phyloP scores from a whole-genome alignment of 2,888 invertebrate genomes.

The Leistus spinibarbis region DNA sequence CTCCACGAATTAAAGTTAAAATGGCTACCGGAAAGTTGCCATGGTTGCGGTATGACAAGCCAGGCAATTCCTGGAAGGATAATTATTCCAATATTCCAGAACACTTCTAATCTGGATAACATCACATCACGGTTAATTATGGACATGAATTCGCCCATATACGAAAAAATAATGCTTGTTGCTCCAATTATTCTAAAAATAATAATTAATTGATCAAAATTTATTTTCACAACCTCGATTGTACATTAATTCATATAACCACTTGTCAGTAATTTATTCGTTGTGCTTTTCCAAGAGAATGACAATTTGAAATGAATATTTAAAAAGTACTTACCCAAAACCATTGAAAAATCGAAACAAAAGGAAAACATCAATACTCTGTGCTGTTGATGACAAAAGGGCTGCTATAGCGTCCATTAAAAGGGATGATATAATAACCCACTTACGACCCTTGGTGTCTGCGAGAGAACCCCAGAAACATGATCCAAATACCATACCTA shows the following conservation, averaged over 20 bases:
- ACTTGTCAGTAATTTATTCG: background rate
- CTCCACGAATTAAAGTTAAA: slow-evolving; percentile 65
- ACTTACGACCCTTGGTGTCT: slow-evolving; percentile 69
- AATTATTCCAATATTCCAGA: slow-evolving; percentile 67
- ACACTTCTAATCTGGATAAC: slow-evolving; percentile 65
- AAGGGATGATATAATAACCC: slow-evolving; percentile 68
- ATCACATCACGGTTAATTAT: slow-evolving; percentile 62
- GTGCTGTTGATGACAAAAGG: slow-evolving; percentile 63
- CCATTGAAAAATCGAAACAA: slow-evolving; percentile 70
- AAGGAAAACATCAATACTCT: slow-evolving; percentile 64
- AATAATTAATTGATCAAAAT: background rate
- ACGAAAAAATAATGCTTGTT: slow-evolving; percentile 65
- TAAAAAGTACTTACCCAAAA: slow-evolving; percentile 57
- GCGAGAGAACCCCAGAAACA: slow-evolving; percentile 75
- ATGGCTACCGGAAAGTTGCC: slow-evolving; percentile 6
- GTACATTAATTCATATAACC: background rate
- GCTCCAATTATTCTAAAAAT: slow-evolving; percentile 63
- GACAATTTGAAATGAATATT: background rate
- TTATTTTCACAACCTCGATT: background rate
- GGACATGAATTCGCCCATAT: slow-evolving; percentile 65
- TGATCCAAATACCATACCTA: slow-evolving; percentile 72
- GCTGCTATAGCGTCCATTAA: slow-evolving; percentile 65
- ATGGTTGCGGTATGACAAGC: slow-evolving; percentile 43
- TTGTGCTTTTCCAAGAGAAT: background rate
- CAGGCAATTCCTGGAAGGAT: slow-evolving; percentile 56